phyloP scores from a whole-genome alignment of 2,113 vertebrate species.

The Semicossyphus pulcher region DNA sequence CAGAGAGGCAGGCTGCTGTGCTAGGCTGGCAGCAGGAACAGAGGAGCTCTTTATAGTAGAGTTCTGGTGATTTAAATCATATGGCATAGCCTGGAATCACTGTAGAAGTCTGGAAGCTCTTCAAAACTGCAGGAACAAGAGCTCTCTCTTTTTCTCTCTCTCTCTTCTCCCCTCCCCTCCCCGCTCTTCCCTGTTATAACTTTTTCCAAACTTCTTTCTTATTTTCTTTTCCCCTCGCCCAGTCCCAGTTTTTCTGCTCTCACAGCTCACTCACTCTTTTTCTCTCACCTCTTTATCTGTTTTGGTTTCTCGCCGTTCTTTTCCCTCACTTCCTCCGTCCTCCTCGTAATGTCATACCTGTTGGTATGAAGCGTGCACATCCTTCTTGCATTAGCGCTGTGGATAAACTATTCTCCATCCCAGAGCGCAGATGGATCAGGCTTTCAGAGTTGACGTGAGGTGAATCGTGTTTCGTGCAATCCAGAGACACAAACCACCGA shows the following conservation, averaged over 20 bases:
- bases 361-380: slow-evolving; percentile 51
- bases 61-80: slow-evolving; percentile 92
- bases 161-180: slow-evolving; percentile 50
- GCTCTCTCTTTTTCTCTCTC: slow-evolving; percentile 73
- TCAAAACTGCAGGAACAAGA: slow-evolving; percentile 84
- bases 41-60: slow-evolving; percentile 89
- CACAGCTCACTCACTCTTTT: slow-evolving; percentile 53
- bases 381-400: slow-evolving; percentile 35
- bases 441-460: slow-evolving; percentile 55
- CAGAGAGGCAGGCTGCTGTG: slow-evolving; percentile 82
- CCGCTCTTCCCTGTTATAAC: slow-evolving; percentile 68
- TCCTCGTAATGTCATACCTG: slow-evolving; percentile 46
- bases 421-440: slow-evolving; percentile 12
- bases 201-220: slow-evolving; percentile 81
- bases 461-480: slow-evolving; percentile 52
- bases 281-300: slow-evolving; percentile 62
- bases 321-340: slow-evolving; percentile 28
- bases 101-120: slow-evolving; percentile 84
- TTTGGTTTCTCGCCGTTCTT: slow-evolving; percentile 44
- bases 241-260: slow-evolving; percentile 69
- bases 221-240: slow-evolving; percentile 75
- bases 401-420: slow-evolving; percentile 40
- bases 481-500: slow-evolving; percentile 25
- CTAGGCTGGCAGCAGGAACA: slow-evolving; percentile 88
- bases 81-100: slow-evolving; percentile 87